Percentiles rank a stretch among this genome's conserved stretches.
These are phyloP conservation scores for Micrasema minimum DNA, from an alignment of 1,140 invertebrate species.

Conservation along the genomic window DNA sequence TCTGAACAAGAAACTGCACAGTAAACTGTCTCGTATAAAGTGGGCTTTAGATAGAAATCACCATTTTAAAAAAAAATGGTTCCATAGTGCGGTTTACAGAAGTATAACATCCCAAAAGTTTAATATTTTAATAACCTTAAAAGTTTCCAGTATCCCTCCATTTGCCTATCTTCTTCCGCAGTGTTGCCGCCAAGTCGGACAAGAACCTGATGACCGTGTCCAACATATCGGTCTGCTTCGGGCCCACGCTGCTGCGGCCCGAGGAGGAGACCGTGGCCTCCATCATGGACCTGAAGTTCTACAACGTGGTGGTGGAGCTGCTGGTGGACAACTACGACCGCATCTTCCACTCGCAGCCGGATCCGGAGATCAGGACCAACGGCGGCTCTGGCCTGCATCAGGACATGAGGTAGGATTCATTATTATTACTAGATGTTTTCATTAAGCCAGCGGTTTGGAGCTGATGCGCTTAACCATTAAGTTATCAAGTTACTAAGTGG, in stretches of 20 bases:
- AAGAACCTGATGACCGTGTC: slow-evolving; percentile 98
- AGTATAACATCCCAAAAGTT: too few species aligned
- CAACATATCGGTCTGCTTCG: slow-evolving; percentile 98
- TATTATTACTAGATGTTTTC: too few species aligned
- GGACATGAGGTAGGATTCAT: slow-evolving; percentile 51
- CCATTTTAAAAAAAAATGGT: too few species aligned
- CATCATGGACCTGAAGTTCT: slow-evolving; percentile 98
- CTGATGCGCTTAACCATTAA: too few species aligned
- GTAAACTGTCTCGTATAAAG: too few species aligned
- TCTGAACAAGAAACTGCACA: too few species aligned
- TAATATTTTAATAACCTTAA: too few species aligned
- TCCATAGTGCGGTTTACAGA: too few species aligned
- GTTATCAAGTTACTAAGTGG: too few species aligned
- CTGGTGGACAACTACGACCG: slow-evolving; percentile 91
- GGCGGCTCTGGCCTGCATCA: slow-evolving; percentile 28
- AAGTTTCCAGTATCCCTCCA: too few species aligned
- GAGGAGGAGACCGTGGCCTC: slow-evolving; percentile 97
- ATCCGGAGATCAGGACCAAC: slow-evolving; percentile 44
- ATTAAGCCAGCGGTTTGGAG: too few species aligned
- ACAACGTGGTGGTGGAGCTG: slow-evolving; percentile 97
- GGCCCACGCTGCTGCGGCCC: slow-evolving; percentile 93
- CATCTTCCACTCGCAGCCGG: slow-evolving; percentile 73
- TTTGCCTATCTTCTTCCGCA: slow-evolving; percentile 66
- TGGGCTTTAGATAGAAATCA: too few species aligned
- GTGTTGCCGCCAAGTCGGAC: slow-evolving; percentile 85